Conservation (phyloP, 2,797 vertebrate genomes). For the Tangara arthus region DNA sequence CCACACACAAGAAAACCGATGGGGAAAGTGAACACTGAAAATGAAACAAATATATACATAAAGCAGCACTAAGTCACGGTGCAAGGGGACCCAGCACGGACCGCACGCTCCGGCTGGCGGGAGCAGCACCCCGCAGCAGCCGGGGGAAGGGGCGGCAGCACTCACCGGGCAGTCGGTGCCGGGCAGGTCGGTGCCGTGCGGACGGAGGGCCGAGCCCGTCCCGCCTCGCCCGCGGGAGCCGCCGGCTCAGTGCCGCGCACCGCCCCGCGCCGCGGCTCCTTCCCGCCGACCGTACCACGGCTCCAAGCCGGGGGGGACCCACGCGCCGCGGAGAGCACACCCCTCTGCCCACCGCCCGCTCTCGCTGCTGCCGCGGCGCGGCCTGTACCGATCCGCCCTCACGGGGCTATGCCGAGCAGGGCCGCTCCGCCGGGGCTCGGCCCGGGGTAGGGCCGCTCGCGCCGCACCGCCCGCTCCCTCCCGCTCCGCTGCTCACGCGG, state of each 20-base stretch:
- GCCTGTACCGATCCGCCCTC: too few species aligned
- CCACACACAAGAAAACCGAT: background rate
- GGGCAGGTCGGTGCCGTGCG: background rate
- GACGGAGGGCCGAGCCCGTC: background rate
- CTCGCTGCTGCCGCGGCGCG: background rate
- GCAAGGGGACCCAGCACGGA: background rate
- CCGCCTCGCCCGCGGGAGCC: conserved; percentile 35
- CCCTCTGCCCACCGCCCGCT: too few species aligned
- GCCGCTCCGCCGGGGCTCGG: background rate
- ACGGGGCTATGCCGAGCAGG: too few species aligned
- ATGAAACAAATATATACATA: too few species aligned
- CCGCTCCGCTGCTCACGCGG: background rate
- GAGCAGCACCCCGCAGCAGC: background rate
- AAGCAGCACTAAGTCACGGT: background rate
- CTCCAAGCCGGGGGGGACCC: background rate
- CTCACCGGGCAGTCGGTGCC: conserved; percentile 11
- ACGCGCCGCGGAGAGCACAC: too few species aligned
- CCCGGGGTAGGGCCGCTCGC: rapidly evolving
- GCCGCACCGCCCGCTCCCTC: background rate
- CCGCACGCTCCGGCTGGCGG: background rate
- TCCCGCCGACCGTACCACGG: conserved; percentile 67
- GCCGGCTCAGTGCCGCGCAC: conserved; percentile 46
- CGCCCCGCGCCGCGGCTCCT: conserved; percentile 51
- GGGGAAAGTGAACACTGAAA: rapidly evolving
- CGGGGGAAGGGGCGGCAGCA: background rate